phyloP scores from a whole-genome alignment of 2,888 invertebrate species.

The Chymomyza fuscimana region DNA sequence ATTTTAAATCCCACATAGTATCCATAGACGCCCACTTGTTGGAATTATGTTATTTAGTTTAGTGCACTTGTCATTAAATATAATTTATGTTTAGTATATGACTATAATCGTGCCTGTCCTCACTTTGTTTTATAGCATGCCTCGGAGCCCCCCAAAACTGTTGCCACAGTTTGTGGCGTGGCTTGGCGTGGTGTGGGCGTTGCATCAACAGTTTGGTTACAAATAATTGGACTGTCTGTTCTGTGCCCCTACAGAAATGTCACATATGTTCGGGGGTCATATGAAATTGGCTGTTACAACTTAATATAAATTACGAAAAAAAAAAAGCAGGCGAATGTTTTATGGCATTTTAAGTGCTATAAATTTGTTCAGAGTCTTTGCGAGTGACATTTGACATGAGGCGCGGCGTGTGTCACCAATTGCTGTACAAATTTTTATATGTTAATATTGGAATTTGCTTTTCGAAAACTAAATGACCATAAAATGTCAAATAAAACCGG shows the following conservation, averaged over 20 bases:
- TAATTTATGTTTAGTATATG: constrained; percentile 60
- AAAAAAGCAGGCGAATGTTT: constrained; percentile 27
- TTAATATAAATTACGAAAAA: constrained; percentile 36
- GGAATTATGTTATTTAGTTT: constrained; percentile 67
- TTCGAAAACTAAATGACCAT: constrained; percentile 44
- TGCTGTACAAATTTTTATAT: constrained; percentile 34
- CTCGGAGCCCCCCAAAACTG: not conserved
- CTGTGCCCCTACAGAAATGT: constrained; percentile 21
- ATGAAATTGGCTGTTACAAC: constrained; percentile 45
- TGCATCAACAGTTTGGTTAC: not conserved
- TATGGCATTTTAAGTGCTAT: constrained; percentile 58
- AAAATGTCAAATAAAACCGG: constrained; percentile 68
- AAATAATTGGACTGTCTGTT: constrained; percentile 28
- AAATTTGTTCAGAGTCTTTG: constrained; percentile 25
- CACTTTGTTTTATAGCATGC: constrained; percentile 21
- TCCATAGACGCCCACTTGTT: constrained; percentile 59
- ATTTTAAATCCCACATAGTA: not conserved
- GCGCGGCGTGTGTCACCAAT: constrained; percentile 16
- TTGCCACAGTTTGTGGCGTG: not conserved
- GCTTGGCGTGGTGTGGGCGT: not conserved
- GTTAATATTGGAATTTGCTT: constrained; percentile 45
- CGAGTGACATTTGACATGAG: constrained; percentile 50
- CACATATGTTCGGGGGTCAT: constrained; percentile 24
- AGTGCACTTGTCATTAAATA: constrained; percentile 72
- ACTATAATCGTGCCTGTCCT: constrained; percentile 46